These are phyloP conservation scores for Dendroctonus valens DNA, from an alignment of 1,140 invertebrate genomes.

Conservation along the genomic window DNA sequence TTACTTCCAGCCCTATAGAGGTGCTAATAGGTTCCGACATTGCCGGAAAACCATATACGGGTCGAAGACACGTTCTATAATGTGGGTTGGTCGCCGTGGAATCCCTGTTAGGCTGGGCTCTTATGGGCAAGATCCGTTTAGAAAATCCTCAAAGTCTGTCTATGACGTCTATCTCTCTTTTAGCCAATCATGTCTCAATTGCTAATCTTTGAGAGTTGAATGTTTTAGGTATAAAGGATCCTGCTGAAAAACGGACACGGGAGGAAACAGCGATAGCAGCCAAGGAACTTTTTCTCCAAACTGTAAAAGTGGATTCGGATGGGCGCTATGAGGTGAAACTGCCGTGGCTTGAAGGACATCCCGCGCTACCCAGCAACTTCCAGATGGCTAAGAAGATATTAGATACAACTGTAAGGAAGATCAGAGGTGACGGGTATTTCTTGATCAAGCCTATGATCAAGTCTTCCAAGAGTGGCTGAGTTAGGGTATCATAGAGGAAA, in stretches of 20 bases:
- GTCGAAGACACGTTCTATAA: constrained; percentile 32
- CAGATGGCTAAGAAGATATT: constrained; percentile 17
- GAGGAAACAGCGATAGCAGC: constrained; percentile 8
- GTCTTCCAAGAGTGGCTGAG: constrained; percentile 33
- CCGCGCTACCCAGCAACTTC: background rate
- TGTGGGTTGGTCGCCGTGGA: constrained; percentile 44
- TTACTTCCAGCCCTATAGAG: constrained; percentile 9
- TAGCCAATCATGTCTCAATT: constrained; percentile 16
- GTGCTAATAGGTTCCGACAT: constrained; percentile 30
- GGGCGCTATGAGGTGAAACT: constrained; percentile 20
- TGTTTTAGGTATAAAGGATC: constrained; percentile 9
- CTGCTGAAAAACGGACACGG: constrained; percentile 8
- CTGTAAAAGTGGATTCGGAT: constrained; percentile 8
- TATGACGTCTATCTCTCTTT: constrained; percentile 14
- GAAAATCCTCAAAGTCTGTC: background rate
- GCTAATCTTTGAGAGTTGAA: constrained; percentile 12
- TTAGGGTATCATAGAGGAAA: constrained; percentile 39
- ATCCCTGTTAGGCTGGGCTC: constrained; percentile 45
- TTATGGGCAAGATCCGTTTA: constrained; percentile 36
- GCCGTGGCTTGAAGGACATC: constrained; percentile 1
- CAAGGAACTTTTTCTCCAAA: constrained; percentile 1
- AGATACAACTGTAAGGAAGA: constrained; percentile 9
- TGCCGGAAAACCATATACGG: constrained; percentile 38
- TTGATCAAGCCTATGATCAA: constrained; percentile 23
- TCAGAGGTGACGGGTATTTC: constrained; percentile 8